phyloP scores from a whole-genome alignment of 2,113 vertebrate genomes.

The Takifugu flavidus region DNA sequence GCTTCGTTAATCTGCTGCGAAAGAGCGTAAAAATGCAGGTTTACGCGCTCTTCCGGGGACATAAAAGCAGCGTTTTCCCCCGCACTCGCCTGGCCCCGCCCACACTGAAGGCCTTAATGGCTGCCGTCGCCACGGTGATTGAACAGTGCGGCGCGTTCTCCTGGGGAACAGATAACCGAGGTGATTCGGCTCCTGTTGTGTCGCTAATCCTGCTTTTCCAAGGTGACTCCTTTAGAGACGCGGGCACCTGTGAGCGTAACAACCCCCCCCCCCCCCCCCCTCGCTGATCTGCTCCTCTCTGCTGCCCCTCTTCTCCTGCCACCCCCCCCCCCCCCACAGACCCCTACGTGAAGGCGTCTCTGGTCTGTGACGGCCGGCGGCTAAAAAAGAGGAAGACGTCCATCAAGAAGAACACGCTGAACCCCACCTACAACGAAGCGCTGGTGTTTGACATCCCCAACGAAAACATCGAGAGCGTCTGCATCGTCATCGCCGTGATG shows the following conservation, averaged over 20 bases:
- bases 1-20: not conserved
- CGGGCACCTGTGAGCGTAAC: slow-evolving; percentile 2
- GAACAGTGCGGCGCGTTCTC: not conserved
- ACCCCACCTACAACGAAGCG: slow-evolving; percentile 91
- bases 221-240: slow-evolving; percentile 57
- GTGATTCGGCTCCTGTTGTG: slow-evolving; percentile 52
- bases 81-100: not conserved
- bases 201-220: slow-evolving; percentile 57
- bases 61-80: no score
- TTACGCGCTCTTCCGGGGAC: no score
- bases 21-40: not conserved
- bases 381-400: slow-evolving; percentile 94
- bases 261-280: no score
- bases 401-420: slow-evolving; percentile 93
- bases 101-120: not conserved
- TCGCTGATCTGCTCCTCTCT: not conserved
- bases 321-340: slow-evolving; percentile 69
- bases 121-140: not conserved
- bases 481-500: slow-evolving; percentile 86
- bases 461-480: slow-evolving; percentile 87
- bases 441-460: slow-evolving; percentile 92
- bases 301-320: fast-evolving
- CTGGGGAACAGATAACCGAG: no score
- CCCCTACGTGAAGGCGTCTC: slow-evolving; percentile 91
- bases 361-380: slow-evolving; percentile 87